A percentile compares a stretch with the other conserved stretches of the same genome.
These are phyloP conservation scores for Rhagonycha fulva DNA, from an alignment of 2,888 invertebrate species.

Conservation along the genomic window DNA sequence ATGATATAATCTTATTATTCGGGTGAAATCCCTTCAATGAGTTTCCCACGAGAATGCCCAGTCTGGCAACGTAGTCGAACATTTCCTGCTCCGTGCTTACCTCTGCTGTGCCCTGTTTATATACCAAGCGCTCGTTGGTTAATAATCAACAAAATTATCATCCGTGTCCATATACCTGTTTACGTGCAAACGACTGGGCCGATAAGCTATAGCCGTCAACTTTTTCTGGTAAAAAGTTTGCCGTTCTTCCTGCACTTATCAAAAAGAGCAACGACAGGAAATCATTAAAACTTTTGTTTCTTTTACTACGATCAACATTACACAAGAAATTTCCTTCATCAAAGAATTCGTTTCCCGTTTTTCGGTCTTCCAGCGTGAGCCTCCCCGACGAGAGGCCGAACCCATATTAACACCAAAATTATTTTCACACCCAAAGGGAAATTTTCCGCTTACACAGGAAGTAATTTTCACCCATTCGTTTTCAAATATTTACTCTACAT, in stretches of 20 bases:
- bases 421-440: neutral
- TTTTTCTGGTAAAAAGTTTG: slow-evolving; percentile 4
- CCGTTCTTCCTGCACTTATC: slow-evolving; percentile 8
- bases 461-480: neutral
- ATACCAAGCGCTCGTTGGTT: slow-evolving; percentile 23
- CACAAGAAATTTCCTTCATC: neutral
- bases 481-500: neutral
- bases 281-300: neutral
- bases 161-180: slow-evolving; percentile 41
- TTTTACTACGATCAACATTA: neutral
- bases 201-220: slow-evolving; percentile 10
- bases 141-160: slow-evolving; percentile 41
- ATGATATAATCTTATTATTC: neutral
- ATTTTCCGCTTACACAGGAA: neutral
- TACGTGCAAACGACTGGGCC: slow-evolving; percentile 16
- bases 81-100: slow-evolving; percentile 37
- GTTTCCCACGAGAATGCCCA: slow-evolving; percentile 9
- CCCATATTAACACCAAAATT: neutral
- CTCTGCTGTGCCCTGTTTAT: slow-evolving; percentile 28
- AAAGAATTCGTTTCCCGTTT: neutral
- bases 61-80: slow-evolving; percentile 33
- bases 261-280: slow-evolving; percentile 11
- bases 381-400: neutral
- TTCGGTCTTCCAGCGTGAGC: neutral
- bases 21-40: neutral